phyloP scores from a whole-genome alignment of 2,113 vertebrate species.

The Columbina picui region DNA sequence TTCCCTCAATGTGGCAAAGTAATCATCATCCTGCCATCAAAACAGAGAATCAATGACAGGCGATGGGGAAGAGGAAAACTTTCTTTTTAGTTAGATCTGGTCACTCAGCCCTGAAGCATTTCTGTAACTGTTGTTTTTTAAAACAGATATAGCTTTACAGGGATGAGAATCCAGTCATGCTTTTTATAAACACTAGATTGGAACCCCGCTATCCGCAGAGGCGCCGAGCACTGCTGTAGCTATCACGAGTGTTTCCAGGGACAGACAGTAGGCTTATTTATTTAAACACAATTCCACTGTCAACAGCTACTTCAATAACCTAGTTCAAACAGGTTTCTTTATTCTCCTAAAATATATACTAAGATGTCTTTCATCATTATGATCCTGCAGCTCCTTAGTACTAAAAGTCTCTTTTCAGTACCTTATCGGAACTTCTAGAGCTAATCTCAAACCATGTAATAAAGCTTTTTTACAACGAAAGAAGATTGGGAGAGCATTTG shows the following conservation, averaged over 20 bases:
- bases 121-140: not conserved
- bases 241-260: not conserved
- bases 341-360: not conserved
- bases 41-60: not conserved
- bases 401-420: not conserved
- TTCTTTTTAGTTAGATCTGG: not conserved
- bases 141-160: not conserved
- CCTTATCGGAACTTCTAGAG: not conserved
- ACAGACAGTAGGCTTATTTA: not conserved
- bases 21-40: conserved; percentile 85
- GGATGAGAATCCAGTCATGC: not conserved
- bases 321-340: not conserved
- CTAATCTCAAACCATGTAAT: not conserved
- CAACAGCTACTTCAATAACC: not conserved
- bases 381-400: not conserved
- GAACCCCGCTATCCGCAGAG: not conserved
- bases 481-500: not conserved
- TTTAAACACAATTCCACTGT: not conserved
- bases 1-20: conserved; percentile 88
- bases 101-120: not conserved
- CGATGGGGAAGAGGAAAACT: not conserved
- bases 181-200: not conserved
- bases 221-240: not conserved
- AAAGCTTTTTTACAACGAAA: not conserved
- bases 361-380: not conserved